phyloP scores from a whole-genome alignment of 2,888 invertebrate genomes.

The Napeogenes sylphis region DNA sequence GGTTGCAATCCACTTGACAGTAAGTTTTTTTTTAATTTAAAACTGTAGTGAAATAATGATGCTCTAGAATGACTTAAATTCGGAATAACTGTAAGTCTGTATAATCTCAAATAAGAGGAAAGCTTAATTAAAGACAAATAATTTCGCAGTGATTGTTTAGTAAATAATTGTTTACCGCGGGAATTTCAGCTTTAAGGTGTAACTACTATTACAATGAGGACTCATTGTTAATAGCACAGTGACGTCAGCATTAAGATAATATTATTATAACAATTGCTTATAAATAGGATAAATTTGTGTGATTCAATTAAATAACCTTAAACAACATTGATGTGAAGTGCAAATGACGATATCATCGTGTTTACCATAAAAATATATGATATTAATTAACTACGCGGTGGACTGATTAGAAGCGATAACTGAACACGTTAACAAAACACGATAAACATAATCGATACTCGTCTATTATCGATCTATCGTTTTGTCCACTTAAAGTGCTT shows the following conservation, averaged over 20 bases:
- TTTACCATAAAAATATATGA: slow-evolving; percentile 16
- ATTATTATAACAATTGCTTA: no score
- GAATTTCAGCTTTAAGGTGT: no score
- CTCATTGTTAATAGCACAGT: no score
- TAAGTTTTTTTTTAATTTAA: not conserved
- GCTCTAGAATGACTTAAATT: not conserved
- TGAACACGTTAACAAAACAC: slow-evolving; percentile 17
- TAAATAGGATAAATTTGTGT: no score
- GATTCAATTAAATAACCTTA: no score
- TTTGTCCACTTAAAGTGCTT: not conserved
- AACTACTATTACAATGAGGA: no score
- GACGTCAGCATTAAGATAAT: no score
- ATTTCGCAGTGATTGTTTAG: no score
- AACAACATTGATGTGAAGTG: not conserved
- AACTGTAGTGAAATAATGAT: not conserved
- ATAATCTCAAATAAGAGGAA: not conserved
- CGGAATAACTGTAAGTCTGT: not conserved
- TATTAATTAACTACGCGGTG: slow-evolving; percentile 26
- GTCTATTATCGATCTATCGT: slow-evolving; percentile 1
- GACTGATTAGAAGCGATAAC: slow-evolving; percentile 18
- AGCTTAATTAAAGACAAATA: not conserved
- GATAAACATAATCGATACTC: slow-evolving; percentile 27
- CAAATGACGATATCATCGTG: slow-evolving; percentile 13
- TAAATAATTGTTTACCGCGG: no score
- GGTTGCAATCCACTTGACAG: no score